Conservation (phyloP, 2,888 invertebrate species). For the Smittia aterrima region DNA sequence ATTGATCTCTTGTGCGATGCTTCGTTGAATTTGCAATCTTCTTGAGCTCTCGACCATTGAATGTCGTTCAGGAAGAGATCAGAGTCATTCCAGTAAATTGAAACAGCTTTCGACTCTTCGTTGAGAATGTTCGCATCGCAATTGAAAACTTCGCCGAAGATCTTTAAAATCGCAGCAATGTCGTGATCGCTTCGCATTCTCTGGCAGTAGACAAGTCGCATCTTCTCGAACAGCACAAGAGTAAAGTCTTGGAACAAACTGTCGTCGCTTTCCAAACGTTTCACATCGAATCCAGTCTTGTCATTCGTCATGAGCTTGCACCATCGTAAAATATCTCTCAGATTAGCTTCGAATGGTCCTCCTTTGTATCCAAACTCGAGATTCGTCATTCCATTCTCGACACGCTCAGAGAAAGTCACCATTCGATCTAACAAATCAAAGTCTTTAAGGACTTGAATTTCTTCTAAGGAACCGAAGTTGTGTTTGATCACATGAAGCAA, state of each 20-base stretch:
- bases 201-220: slow-evolving; percentile 80
- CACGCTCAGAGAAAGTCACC: slow-evolving; percentile 72
- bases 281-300: slow-evolving; percentile 28
- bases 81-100: slow-evolving; percentile 60
- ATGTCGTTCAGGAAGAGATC: slow-evolving; percentile 67
- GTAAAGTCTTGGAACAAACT: slow-evolving; percentile 43
- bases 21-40: slow-evolving; percentile 47
- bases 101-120: slow-evolving; percentile 56
- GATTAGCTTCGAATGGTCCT: slow-evolving; percentile 95
- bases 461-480: slow-evolving; percentile 48
- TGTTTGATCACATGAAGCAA: slow-evolving; percentile 54
- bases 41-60: slow-evolving; percentile 46
- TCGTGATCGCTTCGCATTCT: slow-evolving; percentile 81
- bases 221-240: slow-evolving; percentile 51
- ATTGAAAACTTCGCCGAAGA: slow-evolving; percentile 56
- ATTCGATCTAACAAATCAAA: slow-evolving; percentile 65
- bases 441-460: slow-evolving; percentile 55
- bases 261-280: slow-evolving; percentile 33
- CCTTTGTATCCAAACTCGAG: slow-evolving; percentile 77
- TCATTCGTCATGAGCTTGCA: slow-evolving; percentile 59
- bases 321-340: slow-evolving; percentile 93
- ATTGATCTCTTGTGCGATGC: slow-evolving; percentile 53
- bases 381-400: slow-evolving; percentile 64
- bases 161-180: slow-evolving; percentile 64
- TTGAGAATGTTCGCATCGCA: slow-evolving; percentile 51